These are phyloP conservation scores for Cygnus atratus DNA, from an alignment of 2,113 vertebrate species.

Conservation along the genomic window DNA sequence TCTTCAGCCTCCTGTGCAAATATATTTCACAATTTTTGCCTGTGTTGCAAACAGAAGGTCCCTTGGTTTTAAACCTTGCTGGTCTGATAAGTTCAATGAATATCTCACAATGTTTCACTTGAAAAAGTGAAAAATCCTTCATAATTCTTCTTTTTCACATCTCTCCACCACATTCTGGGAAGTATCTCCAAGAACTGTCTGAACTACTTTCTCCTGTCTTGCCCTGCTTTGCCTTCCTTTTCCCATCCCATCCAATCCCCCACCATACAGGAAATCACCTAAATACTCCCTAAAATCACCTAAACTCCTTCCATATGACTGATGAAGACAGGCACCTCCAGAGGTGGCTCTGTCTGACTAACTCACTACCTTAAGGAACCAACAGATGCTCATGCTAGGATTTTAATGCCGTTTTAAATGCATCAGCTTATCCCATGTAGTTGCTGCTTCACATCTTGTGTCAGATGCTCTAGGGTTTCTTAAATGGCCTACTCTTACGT, in stretches of 20 bases:
- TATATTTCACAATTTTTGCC: background rate
- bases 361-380: background rate
- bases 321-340: background rate
- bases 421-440: background rate
- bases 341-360: background rate
- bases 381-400: background rate
- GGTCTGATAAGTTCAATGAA: background rate
- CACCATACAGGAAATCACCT: background rate
- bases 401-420: background rate
- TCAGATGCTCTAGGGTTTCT: background rate
- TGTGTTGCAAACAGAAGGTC: background rate
- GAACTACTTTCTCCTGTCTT: background rate
- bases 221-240: background rate
- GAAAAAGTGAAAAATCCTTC: background rate
- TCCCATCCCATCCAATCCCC: background rate
- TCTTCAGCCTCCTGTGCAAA: background rate
- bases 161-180: background rate
- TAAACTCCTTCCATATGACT: background rate
- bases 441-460: background rate
- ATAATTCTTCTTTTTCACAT: background rate
- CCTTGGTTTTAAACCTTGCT: background rate
- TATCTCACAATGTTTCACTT: background rate
- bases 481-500: background rate
- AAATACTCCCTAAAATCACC: background rate
- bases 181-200: background rate